A percentile compares a stretch with the other conserved stretches of the same genome.
Conservation (phyloP, 2,888 invertebrate genomes). For the Aelia acuminata region DNA sequence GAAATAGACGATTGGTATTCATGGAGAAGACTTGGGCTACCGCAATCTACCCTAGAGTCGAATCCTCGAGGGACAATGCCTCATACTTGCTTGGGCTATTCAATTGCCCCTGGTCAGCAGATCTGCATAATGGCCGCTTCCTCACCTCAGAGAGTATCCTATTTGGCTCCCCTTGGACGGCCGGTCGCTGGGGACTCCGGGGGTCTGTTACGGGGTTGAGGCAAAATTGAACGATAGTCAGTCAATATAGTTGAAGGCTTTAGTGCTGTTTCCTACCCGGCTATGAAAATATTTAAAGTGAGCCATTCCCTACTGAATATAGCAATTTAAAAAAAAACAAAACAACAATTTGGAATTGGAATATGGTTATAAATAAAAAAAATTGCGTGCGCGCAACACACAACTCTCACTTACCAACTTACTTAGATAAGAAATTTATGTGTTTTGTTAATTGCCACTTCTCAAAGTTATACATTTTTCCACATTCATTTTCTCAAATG, state of each 20-base stretch:
- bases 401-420: too few species aligned
- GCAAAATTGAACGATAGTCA: background rate
- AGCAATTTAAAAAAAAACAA: too few species aligned
- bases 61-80: constrained; percentile 33
- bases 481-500: too few species aligned
- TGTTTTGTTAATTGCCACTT: too few species aligned
- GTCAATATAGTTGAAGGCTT: background rate
- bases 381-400: too few species aligned
- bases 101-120: constrained; percentile 26
- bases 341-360: too few species aligned
- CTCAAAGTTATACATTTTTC: too few species aligned
- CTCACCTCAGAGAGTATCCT: constrained; percentile 32
- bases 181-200: background rate
- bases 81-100: constrained; percentile 36
- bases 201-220: background rate
- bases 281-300: background rate
- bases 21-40: constrained; percentile 42
- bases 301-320: too few species aligned
- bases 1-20: constrained; percentile 52
- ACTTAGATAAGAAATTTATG: too few species aligned
- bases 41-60: constrained; percentile 35
- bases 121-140: constrained; percentile 35
- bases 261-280: background rate
- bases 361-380: too few species aligned
- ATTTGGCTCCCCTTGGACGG: constrained; percentile 23